Evolutionary conservation across 2,113 vertebrate species (phyloP), one percentile per base, ranked within the genome.

Genomic region (Amia ocellicauda): DNA sequence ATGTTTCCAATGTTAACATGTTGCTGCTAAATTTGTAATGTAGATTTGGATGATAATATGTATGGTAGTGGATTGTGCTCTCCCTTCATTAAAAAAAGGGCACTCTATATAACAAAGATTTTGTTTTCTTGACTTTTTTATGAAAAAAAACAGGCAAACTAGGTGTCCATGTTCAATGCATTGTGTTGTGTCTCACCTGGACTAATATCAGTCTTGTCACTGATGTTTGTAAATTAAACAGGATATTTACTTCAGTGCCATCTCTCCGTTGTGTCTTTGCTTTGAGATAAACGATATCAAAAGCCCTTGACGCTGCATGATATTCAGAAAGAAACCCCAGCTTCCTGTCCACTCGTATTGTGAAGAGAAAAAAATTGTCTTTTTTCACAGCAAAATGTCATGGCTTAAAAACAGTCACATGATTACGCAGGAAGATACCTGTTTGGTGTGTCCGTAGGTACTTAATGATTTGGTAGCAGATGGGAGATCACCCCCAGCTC

Each of bases 191-290:
- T 92, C 88, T 89, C 84, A 87, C 92, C 84, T 85, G 79, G 93
- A 95, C 92, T 92, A 90, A 93, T 93, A 92, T 95, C 93, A 93
- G 93, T 95, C 90, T 84, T 86, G 83, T 88, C 92, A 91, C 93
- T 94, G 93, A 95, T 94, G 91, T 93, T 92, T 95, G 90, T 91
- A 94, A 92, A 95, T 96, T 96, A 96, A 98, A 96, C 91, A 91
- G 86, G 81, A 91, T 94, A 93, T 93, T 92, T 95, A 94, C 93
- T 93, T 95, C 91, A 91, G 80, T 82, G 76, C 62, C 72, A 74
- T 60, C 31, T 60, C 28, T 22, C 36, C 74, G 67, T 88, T 86
- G 78, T 85, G 63, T 78, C 85, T 74, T 86, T 89, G 60, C 45
- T 62, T 36, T 36, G 11, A 36, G 11, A 36, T 36, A 11, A 36